Percentiles rank a stretch among this genome's conserved stretches.
phyloP scores from a whole-genome alignment of 2,113 vertebrate species.

The Charina bottae region DNA sequence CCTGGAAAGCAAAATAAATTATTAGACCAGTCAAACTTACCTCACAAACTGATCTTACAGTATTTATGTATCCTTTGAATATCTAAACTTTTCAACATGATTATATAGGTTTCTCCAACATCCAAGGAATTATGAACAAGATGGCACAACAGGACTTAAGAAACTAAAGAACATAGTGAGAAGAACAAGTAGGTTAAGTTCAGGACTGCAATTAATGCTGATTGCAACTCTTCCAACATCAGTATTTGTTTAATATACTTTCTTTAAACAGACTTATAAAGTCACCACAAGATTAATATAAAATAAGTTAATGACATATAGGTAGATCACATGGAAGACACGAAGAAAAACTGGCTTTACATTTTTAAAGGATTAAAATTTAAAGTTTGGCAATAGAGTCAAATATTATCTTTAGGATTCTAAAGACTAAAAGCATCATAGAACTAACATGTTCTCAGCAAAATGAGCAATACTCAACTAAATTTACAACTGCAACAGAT shows the following conservation, averaged over 20 bases:
- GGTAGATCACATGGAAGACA: slow-evolving; percentile 61
- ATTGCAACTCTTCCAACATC: slow-evolving; percentile 14
- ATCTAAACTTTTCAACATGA: slow-evolving; percentile 18
- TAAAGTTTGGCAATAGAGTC: slow-evolving; percentile 52
- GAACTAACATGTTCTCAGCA: slow-evolving; percentile 16
- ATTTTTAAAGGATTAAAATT: slow-evolving; percentile 65
- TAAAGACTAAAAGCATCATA: slow-evolving; percentile 39
- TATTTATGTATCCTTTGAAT: neutral
- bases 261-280: slow-evolving; percentile 54
- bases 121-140: neutral
- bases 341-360: slow-evolving; percentile 49
- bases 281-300: slow-evolving; percentile 60
- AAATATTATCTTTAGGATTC: slow-evolving; percentile 49
- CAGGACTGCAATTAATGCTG: slow-evolving; percentile 16
- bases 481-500: slow-evolving; percentile 37
- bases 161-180: neutral
- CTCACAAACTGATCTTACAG: neutral
- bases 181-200: neutral
- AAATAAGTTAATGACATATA: slow-evolving; percentile 64
- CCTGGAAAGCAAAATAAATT: neutral
- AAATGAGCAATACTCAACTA: slow-evolving; percentile 11
- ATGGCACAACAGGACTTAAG: neutral
- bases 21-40: slow-evolving; percentile 23
- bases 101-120: neutral
- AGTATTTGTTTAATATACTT: slow-evolving; percentile 21